Conservation (phyloP, 2,113 vertebrate genomes). For the Antechinus stuartii region DNA sequence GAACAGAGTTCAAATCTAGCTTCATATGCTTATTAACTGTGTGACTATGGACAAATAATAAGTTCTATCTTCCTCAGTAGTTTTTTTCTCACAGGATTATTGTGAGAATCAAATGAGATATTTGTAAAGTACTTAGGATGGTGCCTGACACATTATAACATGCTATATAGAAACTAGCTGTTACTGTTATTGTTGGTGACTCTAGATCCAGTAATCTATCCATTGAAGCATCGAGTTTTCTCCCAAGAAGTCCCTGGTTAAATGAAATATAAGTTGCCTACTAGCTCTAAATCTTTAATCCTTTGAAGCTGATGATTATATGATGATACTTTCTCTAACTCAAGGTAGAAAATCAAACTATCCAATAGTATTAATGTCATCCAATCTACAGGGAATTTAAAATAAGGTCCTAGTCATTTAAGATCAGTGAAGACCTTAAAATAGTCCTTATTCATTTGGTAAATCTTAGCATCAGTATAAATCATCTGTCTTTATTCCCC, state of each 20-base stretch:
- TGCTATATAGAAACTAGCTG: neutral
- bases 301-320: neutral
- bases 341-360: neutral
- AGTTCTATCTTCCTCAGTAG: neutral
- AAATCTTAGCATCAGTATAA: neutral
- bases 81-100: neutral
- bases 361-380: neutral
- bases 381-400: neutral
- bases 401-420: neutral
- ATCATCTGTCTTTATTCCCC: neutral
- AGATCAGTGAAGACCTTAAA: neutral
- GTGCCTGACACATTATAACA: neutral
- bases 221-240: neutral
- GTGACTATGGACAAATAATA: neutral
- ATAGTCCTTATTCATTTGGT: neutral
- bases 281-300: neutral
- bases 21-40: neutral
- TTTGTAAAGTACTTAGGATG: neutral
- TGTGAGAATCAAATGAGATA: neutral
- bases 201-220: neutral
- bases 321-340: neutral
- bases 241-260: neutral
- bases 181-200: neutral
- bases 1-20: neutral
- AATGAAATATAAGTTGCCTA: neutral